phyloP scores from a whole-genome alignment of 2,797 vertebrate species.

The Syndactyla subalaris region DNA sequence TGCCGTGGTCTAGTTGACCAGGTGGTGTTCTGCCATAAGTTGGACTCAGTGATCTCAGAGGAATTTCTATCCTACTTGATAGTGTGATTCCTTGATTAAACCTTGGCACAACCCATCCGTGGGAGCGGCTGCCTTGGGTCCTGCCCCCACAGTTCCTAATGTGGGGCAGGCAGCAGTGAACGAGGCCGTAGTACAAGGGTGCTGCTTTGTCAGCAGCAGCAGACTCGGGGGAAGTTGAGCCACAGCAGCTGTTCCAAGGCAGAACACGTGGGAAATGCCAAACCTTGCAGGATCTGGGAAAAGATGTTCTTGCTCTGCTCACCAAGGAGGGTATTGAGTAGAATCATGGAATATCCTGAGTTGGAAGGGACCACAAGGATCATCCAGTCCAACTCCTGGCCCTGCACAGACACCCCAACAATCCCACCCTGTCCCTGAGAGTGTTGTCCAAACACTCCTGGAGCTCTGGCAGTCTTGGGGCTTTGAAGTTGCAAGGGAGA shows the following conservation, averaged over 20 bases:
- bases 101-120: neutral
- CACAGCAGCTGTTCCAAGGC: neutral
- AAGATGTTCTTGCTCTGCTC: neutral
- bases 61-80: neutral
- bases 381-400: neutral
- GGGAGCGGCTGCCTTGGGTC: neutral
- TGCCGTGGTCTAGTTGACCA: neutral
- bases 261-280: neutral
- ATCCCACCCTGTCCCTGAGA: neutral
- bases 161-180: neutral
- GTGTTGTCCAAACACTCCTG: neutral
- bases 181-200: fast-evolving
- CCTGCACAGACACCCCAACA: neutral
- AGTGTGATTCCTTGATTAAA: neutral
- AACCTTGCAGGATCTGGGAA: neutral
- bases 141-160: neutral
- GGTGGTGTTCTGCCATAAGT: neutral
- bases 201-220: neutral
- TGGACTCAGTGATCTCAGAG: neutral
- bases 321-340: neutral
- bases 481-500: neutral
- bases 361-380: neutral
- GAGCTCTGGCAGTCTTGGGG: neutral
- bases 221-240: neutral
- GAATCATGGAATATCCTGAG: neutral